These are phyloP conservation scores for Sycophaga agraensis DNA, from an alignment of 1,140 invertebrate species.

Conservation along the genomic window DNA sequence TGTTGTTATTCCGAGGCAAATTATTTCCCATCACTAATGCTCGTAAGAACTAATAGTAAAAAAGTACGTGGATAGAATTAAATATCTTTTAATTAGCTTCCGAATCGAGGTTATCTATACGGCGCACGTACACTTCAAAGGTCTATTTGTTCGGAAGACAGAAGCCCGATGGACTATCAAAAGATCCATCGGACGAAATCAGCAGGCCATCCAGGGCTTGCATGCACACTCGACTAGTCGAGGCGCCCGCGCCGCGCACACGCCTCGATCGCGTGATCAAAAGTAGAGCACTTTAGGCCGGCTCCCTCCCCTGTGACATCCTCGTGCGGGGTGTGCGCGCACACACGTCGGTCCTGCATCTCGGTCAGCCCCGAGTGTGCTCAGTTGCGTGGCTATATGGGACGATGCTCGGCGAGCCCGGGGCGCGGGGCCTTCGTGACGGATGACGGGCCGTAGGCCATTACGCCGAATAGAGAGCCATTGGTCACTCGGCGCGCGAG, in stretches of 20 bases:
- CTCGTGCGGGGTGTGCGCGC: not conserved
- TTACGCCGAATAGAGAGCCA: conserved; percentile 57
- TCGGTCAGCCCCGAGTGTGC: no score
- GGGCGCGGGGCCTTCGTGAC: conserved; percentile 41
- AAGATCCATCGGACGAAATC: not conserved
- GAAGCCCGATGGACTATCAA: not conserved
- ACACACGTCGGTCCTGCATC: not conserved
- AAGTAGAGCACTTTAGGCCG: conserved; percentile 24
- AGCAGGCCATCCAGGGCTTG: not conserved
- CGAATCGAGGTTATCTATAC: not conserved
- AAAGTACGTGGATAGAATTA: not conserved
- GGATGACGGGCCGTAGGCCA: conserved; percentile 55
- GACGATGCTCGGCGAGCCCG: no score
- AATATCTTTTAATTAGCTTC: no score
- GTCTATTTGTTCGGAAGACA: not conserved
- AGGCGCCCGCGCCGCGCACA: no score
- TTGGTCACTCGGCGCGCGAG: conserved; percentile 54
- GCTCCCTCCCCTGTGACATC: conserved; percentile 1
- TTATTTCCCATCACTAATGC: not conserved
- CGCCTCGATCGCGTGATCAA: conserved; percentile 23
- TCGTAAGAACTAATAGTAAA: not conserved
- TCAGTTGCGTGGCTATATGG: no score
- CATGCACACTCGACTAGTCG: no score
- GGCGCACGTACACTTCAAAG: not conserved
- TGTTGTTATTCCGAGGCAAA: not conserved